Percentiles rank a stretch among this genome's conserved stretches.
Conservation (phyloP, 2,113 vertebrate species). For the Clinocottus analis region DNA sequence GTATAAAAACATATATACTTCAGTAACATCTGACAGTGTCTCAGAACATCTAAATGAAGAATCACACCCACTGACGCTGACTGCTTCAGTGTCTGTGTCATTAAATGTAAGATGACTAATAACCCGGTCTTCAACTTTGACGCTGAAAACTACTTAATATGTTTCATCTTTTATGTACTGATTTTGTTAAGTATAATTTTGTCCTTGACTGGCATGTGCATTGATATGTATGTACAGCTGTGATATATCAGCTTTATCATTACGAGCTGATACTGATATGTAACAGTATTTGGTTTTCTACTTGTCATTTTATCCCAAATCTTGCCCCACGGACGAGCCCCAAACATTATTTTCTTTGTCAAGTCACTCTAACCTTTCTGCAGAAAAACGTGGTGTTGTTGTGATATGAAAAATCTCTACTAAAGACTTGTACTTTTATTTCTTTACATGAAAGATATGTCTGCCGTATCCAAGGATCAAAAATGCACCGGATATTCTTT, state of each 20-base stretch:
- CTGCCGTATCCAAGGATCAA: constrained; percentile 55
- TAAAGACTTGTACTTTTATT: constrained; percentile 53
- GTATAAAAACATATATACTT: constrained; percentile 61
- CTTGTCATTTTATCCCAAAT: constrained; percentile 52
- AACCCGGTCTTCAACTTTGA: constrained; percentile 47
- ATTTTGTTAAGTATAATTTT: constrained; percentile 63
- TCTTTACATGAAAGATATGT: constrained; percentile 48
- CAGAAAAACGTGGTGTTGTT: constrained; percentile 39
- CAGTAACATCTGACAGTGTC: constrained; percentile 52
- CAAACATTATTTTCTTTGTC: constrained; percentile 47
- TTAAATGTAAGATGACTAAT: constrained; percentile 51
- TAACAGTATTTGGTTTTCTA: constrained; percentile 68
- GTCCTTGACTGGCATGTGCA: constrained; percentile 65
- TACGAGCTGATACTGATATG: constrained; percentile 60
- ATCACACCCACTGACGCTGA: constrained; percentile 17
- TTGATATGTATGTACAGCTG: constrained; percentile 66
- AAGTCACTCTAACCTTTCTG: constrained; percentile 27
- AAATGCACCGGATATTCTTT: constrained; percentile 50
- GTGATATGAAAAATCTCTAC: constrained; percentile 43
- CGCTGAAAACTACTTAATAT: constrained; percentile 50
- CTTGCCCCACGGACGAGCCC: constrained; percentile 33
- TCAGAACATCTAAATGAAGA: constrained; percentile 62
- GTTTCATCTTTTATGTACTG: constrained; percentile 44
- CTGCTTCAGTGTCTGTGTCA: constrained; percentile 43
- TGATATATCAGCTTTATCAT: constrained; percentile 57